These are phyloP conservation scores for Lepisosteus osseus DNA, from an alignment of 2,113 vertebrate genomes.

Conservation along the genomic window DNA sequence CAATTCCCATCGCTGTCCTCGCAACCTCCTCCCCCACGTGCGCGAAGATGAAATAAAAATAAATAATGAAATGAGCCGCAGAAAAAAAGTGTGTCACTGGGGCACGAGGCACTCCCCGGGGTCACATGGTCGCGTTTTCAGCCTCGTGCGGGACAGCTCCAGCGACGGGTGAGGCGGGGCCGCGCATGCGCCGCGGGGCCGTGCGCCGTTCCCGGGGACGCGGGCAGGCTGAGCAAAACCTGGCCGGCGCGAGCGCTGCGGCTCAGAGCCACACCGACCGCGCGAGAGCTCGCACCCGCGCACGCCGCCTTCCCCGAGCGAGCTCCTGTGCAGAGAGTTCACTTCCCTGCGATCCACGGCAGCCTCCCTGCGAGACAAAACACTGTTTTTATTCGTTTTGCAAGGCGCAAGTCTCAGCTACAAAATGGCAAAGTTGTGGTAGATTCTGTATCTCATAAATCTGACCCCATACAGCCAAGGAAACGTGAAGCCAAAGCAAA, in stretches of 20 bases:
- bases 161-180: constrained; percentile 26
- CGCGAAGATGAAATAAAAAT: constrained; percentile 28
- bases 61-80: constrained; percentile 20
- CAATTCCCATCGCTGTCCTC: constrained; percentile 32
- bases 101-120: constrained; percentile 82
- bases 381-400: too few species aligned
- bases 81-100: constrained; percentile 88
- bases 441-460: too few species aligned
- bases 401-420: too few species aligned
- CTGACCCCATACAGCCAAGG: background rate
- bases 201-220: constrained; percentile 7
- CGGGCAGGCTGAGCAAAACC: constrained; percentile 55
- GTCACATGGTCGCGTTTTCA: constrained; percentile 87
- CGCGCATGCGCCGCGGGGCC: constrained; percentile 16
- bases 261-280: constrained; percentile 35
- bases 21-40: constrained; percentile 39
- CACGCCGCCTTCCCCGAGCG: too few species aligned
- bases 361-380: too few species aligned
- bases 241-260: constrained; percentile 25
- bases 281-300: constrained; percentile 18
- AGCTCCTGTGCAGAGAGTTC: too few species aligned
- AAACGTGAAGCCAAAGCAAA: constrained; percentile 3
- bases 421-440: too few species aligned
- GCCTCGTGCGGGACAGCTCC: constrained; percentile 70
- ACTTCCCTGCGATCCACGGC: too few species aligned